phyloP scores from a whole-genome alignment of 2,797 vertebrate genomes.

The Taeniopygia guttata region DNA sequence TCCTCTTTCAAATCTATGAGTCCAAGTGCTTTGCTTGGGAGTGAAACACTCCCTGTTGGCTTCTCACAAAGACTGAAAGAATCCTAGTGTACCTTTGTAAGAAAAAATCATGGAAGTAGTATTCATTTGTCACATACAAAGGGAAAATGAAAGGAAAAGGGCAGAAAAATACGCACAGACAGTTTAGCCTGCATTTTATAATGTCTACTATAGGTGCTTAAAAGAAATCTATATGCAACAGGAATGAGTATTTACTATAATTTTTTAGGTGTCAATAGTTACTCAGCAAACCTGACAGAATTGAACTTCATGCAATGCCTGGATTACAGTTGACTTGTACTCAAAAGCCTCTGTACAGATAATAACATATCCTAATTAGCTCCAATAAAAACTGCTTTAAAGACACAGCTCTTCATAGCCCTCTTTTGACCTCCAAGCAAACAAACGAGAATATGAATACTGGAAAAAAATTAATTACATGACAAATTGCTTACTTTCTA shows the following conservation, averaged over 20 bases:
- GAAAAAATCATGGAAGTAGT: not conserved
- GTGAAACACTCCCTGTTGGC: not conserved
- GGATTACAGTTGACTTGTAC: not conserved
- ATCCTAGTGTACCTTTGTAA: not conserved
- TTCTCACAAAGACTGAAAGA: not conserved
- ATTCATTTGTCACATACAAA: not conserved
- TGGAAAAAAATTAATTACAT: not conserved
- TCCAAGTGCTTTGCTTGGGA: not conserved
- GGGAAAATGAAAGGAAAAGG: not conserved
- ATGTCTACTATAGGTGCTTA: not conserved
- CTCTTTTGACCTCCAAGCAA: not conserved
- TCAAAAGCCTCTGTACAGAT: not conserved
- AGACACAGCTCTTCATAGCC: not conserved
- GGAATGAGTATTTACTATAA: not conserved
- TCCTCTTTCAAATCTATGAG: not conserved
- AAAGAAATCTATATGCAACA: not conserved
- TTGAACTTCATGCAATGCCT: not conserved
- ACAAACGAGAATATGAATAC: not conserved
- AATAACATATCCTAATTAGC: not conserved
- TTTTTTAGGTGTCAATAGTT: not conserved
- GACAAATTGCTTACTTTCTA: not conserved
- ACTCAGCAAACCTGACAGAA: not conserved
- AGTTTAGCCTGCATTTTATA: not conserved
- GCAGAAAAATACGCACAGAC: not conserved
- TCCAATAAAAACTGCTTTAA: not conserved